phyloP scores from a whole-genome alignment of 2,797 vertebrate species.

The Cossypha caffra region DNA sequence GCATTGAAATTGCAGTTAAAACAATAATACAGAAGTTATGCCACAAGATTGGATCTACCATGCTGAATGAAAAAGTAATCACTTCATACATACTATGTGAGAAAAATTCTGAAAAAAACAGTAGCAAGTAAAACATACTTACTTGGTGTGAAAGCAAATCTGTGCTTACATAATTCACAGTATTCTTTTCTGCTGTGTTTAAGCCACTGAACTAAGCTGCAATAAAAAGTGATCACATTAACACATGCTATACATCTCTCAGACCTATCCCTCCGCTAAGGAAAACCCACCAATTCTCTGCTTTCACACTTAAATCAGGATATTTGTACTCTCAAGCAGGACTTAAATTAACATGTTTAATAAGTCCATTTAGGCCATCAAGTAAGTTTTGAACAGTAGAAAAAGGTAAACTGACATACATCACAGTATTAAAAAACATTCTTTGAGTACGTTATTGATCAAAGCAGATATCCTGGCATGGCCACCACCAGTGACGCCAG shows the following conservation, averaged over 20 bases:
- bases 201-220: constrained; percentile 99
- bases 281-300: background rate
- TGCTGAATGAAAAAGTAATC: background rate
- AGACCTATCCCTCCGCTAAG: background rate
- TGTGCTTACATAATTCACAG: constrained; percentile 99
- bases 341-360: background rate
- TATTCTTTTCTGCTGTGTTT: constrained; percentile 99
- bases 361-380: background rate
- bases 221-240: constrained; percentile 65
- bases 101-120: background rate
- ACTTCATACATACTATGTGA: background rate
- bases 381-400: background rate
- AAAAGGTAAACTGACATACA: background rate
- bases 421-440: background rate
- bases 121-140: constrained; percentile 76
- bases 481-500: background rate
- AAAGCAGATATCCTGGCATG: background rate
- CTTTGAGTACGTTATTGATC: accelerated
- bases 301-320: background rate
- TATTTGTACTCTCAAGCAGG: background rate
- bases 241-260: background rate
- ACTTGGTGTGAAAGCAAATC: constrained; percentile 99
- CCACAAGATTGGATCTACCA: background rate
- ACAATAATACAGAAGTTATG: background rate
- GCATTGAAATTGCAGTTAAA: background rate